phyloP scores from a whole-genome alignment of 2,888 invertebrate genomes.

The Dioctria rufipes region DNA sequence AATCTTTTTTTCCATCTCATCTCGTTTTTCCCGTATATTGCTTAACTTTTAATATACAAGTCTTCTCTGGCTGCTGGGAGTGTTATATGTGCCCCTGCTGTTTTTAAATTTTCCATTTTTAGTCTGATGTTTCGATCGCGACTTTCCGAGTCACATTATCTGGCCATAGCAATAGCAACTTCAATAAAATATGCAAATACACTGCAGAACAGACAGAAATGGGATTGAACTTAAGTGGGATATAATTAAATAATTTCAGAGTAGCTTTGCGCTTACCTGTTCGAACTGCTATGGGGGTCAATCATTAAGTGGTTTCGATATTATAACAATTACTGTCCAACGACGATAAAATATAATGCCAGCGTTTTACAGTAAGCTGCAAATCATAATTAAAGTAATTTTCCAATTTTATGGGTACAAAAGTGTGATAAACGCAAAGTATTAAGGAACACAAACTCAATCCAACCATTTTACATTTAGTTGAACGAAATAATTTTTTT shows the following conservation, averaged over 20 bases:
- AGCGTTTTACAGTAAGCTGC: not conserved
- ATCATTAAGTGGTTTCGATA: not conserved
- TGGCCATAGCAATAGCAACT: conserved; percentile 1
- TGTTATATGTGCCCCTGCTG: conserved; percentile 30
- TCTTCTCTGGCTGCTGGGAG: conserved; percentile 1
- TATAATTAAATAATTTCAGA: conserved; percentile 36
- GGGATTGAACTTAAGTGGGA: conserved; percentile 25
- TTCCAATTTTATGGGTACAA: not conserved
- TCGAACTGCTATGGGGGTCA: not conserved
- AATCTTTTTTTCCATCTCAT: conserved; percentile 2
- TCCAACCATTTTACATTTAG: too few relatives aligned
- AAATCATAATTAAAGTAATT: not conserved
- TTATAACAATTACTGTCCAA: conserved; percentile 11
- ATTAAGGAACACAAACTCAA: too few relatives aligned
- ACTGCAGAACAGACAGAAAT: conserved; percentile 26
- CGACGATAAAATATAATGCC: not conserved
- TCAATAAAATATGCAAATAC: conserved; percentile 44
- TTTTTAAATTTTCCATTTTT: conserved; percentile 36
- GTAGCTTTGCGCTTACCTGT: not conserved
- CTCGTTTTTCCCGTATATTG: not conserved
- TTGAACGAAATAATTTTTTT: too few relatives aligned
- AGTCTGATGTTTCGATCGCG: conserved; percentile 32
- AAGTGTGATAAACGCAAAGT: too few relatives aligned
- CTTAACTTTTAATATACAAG: conserved; percentile 34
- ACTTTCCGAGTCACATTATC: conserved; percentile 5